phyloP scores from a whole-genome alignment of 30 jellyfish, hydroid and myxozoan species.

The Cassiopea andromeda region DNA sequence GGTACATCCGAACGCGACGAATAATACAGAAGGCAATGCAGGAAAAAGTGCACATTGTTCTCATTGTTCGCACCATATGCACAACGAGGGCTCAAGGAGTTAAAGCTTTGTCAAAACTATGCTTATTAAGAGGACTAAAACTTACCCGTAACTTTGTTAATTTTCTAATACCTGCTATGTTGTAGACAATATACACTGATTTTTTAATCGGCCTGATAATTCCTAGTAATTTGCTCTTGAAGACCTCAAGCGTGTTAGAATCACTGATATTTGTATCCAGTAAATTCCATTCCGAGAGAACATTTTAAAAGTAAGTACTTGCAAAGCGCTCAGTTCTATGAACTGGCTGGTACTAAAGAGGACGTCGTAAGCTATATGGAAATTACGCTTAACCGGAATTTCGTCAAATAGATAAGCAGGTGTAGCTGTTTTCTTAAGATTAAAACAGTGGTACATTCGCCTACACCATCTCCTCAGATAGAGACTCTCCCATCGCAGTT shows the following conservation, averaged over 20 bases:
- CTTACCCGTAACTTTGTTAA: slow-evolving; percentile 10
- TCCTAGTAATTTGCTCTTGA: slow-evolving; percentile 12
- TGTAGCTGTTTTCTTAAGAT: background rate
- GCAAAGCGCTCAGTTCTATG: too few species aligned
- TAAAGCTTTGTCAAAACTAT: slow-evolving; percentile 20
- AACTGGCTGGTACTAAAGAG: background rate
- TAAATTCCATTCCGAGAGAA: too few species aligned
- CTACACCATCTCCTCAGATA: too few species aligned
- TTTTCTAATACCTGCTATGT: slow-evolving; percentile 8
- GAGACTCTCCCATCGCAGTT: too few species aligned
- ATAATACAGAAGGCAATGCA: slow-evolving; percentile 36
- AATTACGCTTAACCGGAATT: slow-evolving; percentile 17
- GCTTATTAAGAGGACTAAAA: slow-evolving; percentile 24
- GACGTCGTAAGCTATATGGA: background rate
- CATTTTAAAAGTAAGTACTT: too few species aligned
- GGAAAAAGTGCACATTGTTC: slow-evolving; percentile 19
- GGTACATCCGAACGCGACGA: slow-evolving; percentile 10
- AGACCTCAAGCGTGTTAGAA: background rate
- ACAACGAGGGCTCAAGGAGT: slow-evolving; percentile 7
- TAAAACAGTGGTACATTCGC: slow-evolving; percentile 25
- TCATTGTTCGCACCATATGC: slow-evolving; percentile 3
- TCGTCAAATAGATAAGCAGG: background rate
- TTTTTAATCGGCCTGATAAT: slow-evolving; percentile 8
- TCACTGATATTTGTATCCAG: background rate
- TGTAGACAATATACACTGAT: background rate